Base-by-base conservation (phyloP, 1,140 invertebrate species). In the Dolichoris vasculosae region DNA sequence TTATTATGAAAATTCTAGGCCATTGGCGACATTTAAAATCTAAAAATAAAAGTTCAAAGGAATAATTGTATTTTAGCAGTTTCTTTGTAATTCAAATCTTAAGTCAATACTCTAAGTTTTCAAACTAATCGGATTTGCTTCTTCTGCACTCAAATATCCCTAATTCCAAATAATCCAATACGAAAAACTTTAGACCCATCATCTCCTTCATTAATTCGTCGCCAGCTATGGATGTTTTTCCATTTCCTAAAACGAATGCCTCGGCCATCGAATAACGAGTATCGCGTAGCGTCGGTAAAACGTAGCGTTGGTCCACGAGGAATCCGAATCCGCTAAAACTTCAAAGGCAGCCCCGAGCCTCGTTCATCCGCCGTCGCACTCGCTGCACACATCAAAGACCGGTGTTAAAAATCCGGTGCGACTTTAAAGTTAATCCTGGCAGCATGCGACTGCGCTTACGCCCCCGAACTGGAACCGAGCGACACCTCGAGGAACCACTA, bases 401-500 rank as follows among this genome's bases (percentile, higher is more conserved):
- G 46, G 7, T 32, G 30, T 23, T 40, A 63, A 79, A 59, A 59
- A 80, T 69, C 35, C n/a, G 55, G 2, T 8, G 55, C 78, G 51
- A 80, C 78, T 80, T 67, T 63, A 80, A 67, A 80, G 78, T 80
- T 80, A 80, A 80, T 80, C 78, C 55, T 1, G 59, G 38, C 23
- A 77, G 23, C 20, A 8, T 43, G 51, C 26, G 30, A 40, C 35
- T 32, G 17, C 48, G 55, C 30, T 43, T 64, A n/a, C 35, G 38
- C 40, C 78, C 38, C 76, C 38, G 20, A 69, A 4, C 23, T 26
- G 2, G 20, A n/a, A 4, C 15, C 11, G 13, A 83, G 48, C 17
- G 85, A 84, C 86, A 88, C 86, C 89, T 87, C 83, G 86, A 87
- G 75, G 86, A 73, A 73, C 71, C 75, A 77, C 87, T 86, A 59